Evolutionary conservation across 2,113 vertebrate species (phyloP), one percentile per base, ranked within the genome.

Genomic region (Ceuthmochares aereus): DNA sequence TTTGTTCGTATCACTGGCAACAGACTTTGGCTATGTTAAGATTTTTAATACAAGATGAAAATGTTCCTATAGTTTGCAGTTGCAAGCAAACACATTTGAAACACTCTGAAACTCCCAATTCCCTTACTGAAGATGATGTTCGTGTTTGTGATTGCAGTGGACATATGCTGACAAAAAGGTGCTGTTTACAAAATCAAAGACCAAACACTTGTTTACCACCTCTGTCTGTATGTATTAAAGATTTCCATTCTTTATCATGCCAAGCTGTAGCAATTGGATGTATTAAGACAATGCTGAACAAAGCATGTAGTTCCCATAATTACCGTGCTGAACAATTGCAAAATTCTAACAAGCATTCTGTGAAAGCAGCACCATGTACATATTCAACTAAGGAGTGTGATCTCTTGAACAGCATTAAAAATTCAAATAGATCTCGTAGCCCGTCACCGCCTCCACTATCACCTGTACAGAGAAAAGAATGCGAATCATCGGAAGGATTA

Each of bases 401-500:
- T 60, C 70, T 95, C 63, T 93, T 96, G 60, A 93, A 76, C 84
- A 94, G 82, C 81, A 70, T 96, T 79, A 97, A 96, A 95, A 96
- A 90, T 70, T 49, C 87, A 51, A 97, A 62, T 72, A 97, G 98
- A 94, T 97, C 98, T 74, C 97, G 96, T 84, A 99, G 99, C 94
- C 99, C 98, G 13, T 99, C 99, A 14, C 99, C 99, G 1, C 99
- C 99, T 73, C 98, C 98, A 6, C 98, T 99, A 2, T 99, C 99
- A 72, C 99, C 99, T 81, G 98, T 99, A 40, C 97, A 98, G 25
- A 97, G 96, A 85, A 98, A 99, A 93, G 97, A 98, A 36, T 96
- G 96, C 87, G 98, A 98, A 88, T 98, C 97, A 79, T 84, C 63
- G 5, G 96, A 98, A 94, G 98, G 97, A 87, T 98, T 89, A 3